phyloP scores from a whole-genome alignment of 2,888 invertebrate genomes.

The Erebia epiphron region DNA sequence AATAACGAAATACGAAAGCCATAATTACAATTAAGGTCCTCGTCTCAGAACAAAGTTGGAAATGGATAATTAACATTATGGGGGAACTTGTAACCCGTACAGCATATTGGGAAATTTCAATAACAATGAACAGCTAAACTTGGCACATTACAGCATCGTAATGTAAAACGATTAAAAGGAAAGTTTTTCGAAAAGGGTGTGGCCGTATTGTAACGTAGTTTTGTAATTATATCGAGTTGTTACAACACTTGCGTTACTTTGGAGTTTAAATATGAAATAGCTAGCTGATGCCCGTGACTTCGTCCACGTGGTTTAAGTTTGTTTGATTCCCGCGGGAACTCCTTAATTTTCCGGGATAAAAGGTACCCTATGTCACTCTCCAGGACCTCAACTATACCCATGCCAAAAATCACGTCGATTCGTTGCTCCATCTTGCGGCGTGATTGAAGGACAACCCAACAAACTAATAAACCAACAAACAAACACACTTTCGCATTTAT shows the following conservation, averaged over 20 bases:
- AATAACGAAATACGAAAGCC: constrained; percentile 7
- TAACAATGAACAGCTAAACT: constrained; percentile 61
- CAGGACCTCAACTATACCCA: no score
- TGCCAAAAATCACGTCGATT: no score
- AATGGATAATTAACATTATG: constrained; percentile 22
- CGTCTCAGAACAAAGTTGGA: constrained; percentile 20
- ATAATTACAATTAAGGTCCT: constrained; percentile 19
- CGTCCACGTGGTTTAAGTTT: no score
- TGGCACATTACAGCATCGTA: constrained; percentile 71
- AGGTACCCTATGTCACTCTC: no score
- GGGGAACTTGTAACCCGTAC: constrained; percentile 20
- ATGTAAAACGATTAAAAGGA: constrained; percentile 74
- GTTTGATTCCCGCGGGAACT: no score
- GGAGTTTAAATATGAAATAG: not conserved
- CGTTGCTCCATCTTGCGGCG: no score
- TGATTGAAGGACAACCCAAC: no score
- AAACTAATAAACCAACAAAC: no score
- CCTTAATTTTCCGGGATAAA: no score
- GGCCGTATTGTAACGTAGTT: constrained; percentile 45
- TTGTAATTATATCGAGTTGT: constrained; percentile 54
- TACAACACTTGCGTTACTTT: constrained; percentile 36
- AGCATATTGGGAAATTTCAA: constrained; percentile 59
- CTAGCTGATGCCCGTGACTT: no score
- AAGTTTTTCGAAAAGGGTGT: constrained; percentile 77
- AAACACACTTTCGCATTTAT: no score